A percentile compares a stretch with the other conserved stretches of the same genome.
Evolutionary conservation across 1,140 invertebrate genomes (phyloP).

Genomic region (Drosophila tani): DNA sequence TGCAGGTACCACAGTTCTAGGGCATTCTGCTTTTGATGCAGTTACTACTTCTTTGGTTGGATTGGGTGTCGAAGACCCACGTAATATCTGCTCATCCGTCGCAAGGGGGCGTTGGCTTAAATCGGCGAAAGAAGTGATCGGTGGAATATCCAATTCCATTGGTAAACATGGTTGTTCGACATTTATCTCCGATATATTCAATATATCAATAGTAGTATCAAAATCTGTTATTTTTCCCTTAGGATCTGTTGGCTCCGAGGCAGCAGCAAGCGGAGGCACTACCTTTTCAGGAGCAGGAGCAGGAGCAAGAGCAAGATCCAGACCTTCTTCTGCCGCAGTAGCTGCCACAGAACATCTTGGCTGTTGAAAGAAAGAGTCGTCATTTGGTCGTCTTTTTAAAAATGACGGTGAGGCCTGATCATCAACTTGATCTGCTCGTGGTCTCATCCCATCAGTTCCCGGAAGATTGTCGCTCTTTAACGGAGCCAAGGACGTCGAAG

Average conservation of each 20-base stretch:
- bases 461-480: background rate
- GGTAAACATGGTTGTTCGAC: background rate
- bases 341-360: background rate
- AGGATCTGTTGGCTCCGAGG: background rate
- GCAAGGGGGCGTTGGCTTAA: background rate
- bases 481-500: no score
- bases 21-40: no score
- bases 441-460: background rate
- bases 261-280: background rate
- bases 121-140: background rate
- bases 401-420: background rate
- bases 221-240: background rate
- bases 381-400: background rate
- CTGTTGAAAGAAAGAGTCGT: background rate
- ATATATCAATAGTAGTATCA: background rate
- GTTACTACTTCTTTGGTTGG: background rate
- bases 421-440: background rate
- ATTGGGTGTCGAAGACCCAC: background rate
- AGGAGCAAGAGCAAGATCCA: no score
- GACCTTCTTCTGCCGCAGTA: background rate
- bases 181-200: background rate
- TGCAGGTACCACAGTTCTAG: background rate
- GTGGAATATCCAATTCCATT: background rate
- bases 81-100: conserved; percentile 15
- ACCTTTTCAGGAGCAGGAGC: background rate